These are phyloP conservation scores for Protosalanx chinensis DNA, from an alignment of 2,797 vertebrate species.

Conservation along the genomic window DNA sequence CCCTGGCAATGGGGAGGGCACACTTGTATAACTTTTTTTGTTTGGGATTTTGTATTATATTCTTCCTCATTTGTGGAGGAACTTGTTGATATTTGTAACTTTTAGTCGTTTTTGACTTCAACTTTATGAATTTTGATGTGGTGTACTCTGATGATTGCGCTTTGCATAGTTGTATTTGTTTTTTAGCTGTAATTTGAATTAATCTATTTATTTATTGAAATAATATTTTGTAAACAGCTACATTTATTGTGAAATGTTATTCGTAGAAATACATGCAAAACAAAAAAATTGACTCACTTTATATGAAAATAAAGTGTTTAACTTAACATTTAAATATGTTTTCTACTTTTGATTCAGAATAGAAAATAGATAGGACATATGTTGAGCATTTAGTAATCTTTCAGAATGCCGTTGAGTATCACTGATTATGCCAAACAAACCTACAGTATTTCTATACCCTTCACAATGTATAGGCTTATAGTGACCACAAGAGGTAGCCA, in stretches of 20 bases:
- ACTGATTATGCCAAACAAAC: background rate
- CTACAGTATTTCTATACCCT: background rate
- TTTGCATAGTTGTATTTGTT: conserved; percentile 67
- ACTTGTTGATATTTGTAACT: conserved; percentile 63
- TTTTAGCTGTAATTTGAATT: conserved; percentile 67
- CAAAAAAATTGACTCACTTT: conserved; percentile 62
- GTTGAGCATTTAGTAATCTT: background rate
- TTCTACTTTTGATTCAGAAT: conserved; percentile 15
- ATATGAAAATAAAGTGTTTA: conserved; percentile 71
- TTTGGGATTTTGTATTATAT: conserved; percentile 55
- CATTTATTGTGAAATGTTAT: conserved; percentile 76
- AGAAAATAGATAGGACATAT: background rate
- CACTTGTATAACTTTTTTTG: conserved; percentile 71
- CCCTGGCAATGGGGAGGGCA: conserved; percentile 67
- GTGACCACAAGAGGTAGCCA: conserved; percentile 32
- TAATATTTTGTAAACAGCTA: conserved; percentile 68
- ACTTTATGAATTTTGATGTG: conserved; percentile 65
- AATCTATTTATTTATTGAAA: conserved; percentile 75
- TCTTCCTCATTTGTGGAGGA: conserved; percentile 59
- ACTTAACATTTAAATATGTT: conserved; percentile 31
- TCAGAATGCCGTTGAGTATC: background rate
- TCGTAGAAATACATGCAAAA: conserved; percentile 71
- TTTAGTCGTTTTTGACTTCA: conserved; percentile 28
- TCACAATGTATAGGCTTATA: background rate
- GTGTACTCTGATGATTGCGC: conserved; percentile 60